Evolutionary conservation across 1,140 invertebrate genomes (phyloP).

Genomic region (Glossosoma conforme): DNA sequence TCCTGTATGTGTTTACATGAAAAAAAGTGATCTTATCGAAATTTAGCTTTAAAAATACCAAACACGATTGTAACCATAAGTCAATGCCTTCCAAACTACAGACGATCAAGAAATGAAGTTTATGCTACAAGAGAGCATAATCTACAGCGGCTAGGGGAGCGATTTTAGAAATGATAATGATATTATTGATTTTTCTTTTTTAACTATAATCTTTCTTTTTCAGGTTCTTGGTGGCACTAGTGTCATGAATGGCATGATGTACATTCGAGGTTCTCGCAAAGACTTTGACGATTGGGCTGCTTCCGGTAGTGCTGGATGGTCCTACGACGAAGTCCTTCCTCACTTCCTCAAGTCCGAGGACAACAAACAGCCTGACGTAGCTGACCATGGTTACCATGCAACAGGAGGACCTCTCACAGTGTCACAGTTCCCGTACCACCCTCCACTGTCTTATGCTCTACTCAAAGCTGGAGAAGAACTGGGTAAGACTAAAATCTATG

Average conservation of each 20-base stretch:
- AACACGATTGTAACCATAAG: too few relatives aligned
- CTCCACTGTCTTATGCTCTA: conserved; percentile 75
- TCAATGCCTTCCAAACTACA: too few relatives aligned
- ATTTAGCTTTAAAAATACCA: too few relatives aligned
- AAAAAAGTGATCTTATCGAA: too few relatives aligned
- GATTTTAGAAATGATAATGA: neutral
- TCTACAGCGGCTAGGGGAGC: too few relatives aligned
- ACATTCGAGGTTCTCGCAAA: conserved; percentile 83
- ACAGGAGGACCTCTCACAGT: conserved; percentile 74
- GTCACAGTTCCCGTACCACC: conserved; percentile 80
- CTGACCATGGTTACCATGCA: conserved; percentile 70
- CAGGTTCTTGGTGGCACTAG: conserved; percentile 86
- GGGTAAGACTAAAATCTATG: too few relatives aligned
- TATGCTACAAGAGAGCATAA: too few relatives aligned
- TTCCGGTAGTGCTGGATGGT: conserved; percentile 84
- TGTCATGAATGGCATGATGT: conserved; percentile 96
- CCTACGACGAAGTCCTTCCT: conserved; percentile 81
- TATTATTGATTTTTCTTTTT: neutral
- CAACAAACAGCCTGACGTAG: conserved; percentile 58
- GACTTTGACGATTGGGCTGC: conserved; percentile 90
- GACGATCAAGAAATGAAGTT: too few relatives aligned
- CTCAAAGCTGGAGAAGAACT: conserved; percentile 78
- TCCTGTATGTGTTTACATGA: too few relatives aligned
- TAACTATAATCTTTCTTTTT: too few relatives aligned
- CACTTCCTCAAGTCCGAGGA: conserved; percentile 86